A percentile compares a stretch with the other conserved stretches of the same genome.
These are phyloP conservation scores for Andrena bicolor DNA, from an alignment of 2,888 invertebrate genomes.

Conservation along the genomic window DNA sequence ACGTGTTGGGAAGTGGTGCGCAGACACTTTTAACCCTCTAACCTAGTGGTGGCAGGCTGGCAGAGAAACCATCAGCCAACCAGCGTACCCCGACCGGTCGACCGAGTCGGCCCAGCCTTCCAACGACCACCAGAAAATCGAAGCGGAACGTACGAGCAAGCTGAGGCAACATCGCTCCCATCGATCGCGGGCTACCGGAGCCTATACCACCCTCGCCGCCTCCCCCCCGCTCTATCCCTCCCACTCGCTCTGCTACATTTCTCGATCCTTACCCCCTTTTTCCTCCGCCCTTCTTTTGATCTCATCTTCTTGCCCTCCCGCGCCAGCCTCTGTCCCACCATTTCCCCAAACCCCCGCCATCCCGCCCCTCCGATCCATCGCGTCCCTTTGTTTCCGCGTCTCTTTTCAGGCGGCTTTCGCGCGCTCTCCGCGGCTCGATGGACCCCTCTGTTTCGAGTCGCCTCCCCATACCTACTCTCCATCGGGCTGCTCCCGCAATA, in stretches of 20 bases:
- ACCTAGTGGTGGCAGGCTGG: slow-evolving; percentile 48
- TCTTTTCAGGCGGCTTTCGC: not conserved
- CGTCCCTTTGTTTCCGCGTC: slow-evolving; percentile 41
- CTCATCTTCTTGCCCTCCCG: slow-evolving; percentile 30
- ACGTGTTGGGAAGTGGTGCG: slow-evolving; percentile 51
- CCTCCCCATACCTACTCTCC: slow-evolving; percentile 18
- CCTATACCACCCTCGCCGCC: slow-evolving; percentile 49
- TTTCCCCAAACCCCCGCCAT: not conserved
- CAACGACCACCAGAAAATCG: slow-evolving; percentile 64
- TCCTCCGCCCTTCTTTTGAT: slow-evolving; percentile 19
- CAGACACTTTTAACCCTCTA: slow-evolving; percentile 63
- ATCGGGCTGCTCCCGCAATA: slow-evolving; percentile 49
- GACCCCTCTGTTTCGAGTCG: slow-evolving; percentile 39
- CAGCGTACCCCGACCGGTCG: slow-evolving; percentile 47
- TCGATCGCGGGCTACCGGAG: slow-evolving; percentile 70
- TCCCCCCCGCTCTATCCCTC: slow-evolving; percentile 2
- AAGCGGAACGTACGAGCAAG: slow-evolving; percentile 55
- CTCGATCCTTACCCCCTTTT: slow-evolving; percentile 43
- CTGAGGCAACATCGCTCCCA: slow-evolving; percentile 67
- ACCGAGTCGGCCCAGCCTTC: slow-evolving; percentile 54
- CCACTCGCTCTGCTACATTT: slow-evolving; percentile 17
- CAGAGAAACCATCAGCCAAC: slow-evolving; percentile 35
- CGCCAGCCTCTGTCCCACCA: not conserved
- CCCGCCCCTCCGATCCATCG: not conserved
- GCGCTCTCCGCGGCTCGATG: slow-evolving; percentile 11